A percentile compares a stretch with the other conserved stretches of the same genome.
Evolutionary conservation across 2,888 invertebrate species (phyloP).

Genomic region (Epirrhoe alternata): DNA sequence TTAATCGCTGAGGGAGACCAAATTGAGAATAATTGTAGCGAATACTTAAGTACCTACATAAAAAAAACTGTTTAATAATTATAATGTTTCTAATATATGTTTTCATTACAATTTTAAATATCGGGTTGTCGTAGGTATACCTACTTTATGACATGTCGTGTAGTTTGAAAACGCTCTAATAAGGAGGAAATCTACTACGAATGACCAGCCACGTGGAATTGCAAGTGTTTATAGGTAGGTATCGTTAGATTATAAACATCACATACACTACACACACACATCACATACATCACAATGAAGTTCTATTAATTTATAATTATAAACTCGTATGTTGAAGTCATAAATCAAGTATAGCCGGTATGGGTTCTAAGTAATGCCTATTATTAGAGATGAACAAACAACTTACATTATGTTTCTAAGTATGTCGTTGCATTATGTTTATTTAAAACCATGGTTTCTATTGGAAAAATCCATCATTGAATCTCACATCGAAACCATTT

Average conservation of each 20-base stretch:
- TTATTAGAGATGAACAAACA: neutral
- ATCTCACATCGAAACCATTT: slow-evolving; percentile 23
- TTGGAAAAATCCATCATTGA: slow-evolving; percentile 6
- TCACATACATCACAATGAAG: slow-evolving; percentile 3
- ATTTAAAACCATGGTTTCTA: neutral
- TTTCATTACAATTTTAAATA: no score
- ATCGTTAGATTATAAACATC: slow-evolving; percentile 20
- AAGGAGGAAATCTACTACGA: slow-evolving; percentile 22
- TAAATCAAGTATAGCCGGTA: neutral
- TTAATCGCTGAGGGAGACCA: no score
- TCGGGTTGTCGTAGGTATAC: no score
- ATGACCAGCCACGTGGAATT: slow-evolving; percentile 54
- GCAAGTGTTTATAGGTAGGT: slow-evolving; percentile 44
- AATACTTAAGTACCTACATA: no score
- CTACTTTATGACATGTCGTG: neutral
- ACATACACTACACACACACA: neutral
- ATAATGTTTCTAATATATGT: no score
- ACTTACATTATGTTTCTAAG: neutral
- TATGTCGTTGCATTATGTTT: neutral
- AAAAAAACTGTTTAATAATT: no score
- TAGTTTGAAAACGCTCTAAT: slow-evolving; percentile 7
- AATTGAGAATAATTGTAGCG: no score
- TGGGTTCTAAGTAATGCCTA: neutral
- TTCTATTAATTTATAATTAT: neutral
- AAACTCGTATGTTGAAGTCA: neutral